Evolutionary conservation across 2,888 invertebrate genomes (phyloP), one percentile per base, ranked within the genome.

Genomic region (Alloscopus bannaensis): DNA sequence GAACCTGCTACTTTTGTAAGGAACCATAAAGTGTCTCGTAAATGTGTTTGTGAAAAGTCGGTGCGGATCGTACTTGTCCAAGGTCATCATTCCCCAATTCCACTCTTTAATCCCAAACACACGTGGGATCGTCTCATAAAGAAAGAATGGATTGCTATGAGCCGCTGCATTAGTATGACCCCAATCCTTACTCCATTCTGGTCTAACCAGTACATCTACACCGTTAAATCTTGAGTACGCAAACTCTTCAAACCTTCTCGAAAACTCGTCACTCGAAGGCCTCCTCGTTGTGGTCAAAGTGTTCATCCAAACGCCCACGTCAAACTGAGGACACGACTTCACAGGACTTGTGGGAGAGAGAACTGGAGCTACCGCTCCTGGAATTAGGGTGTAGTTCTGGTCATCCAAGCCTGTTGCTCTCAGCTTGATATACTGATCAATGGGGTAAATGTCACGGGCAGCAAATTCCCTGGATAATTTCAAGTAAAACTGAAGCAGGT

Each of bases 241-340:
- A 22, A 22, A 77, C 3, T 69, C n/a, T 18, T 77, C 77, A 59
- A 50, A 77, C 20, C 40, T 52, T 24, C 40, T 40, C 64, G 64
- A 52, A 45, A 69, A 77, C 55, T 69, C 42, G 24, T 59, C 62
- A 31, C 69, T 69, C 13, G 40, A 50, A 0, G 69, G 62, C 11
- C 60, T 31, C 13, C 62, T 26, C 22, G 70, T 60, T 6, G 52
- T 60, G n/a, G 59, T 60, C 1, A 69, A 20, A 1, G 62, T 64
- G 22, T 69, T 80, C 55, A 80, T 52, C 75, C 76, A 73, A 20
- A 81, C 64, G 16, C 79, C 81, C 2, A 40, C 28, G 28, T 82
- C 62, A 47, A 68, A 70, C 3, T 80, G 71, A 6, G 75, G 71
- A 31, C 66, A 28, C 11, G 40, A 22, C 29, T n/a, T 28, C 45